Percentiles rank a stretch among this genome's conserved stretches.
These are phyloP conservation scores for Tenualosa ilisha DNA, from an alignment of 2,797 vertebrate species.

Conservation along the genomic window DNA sequence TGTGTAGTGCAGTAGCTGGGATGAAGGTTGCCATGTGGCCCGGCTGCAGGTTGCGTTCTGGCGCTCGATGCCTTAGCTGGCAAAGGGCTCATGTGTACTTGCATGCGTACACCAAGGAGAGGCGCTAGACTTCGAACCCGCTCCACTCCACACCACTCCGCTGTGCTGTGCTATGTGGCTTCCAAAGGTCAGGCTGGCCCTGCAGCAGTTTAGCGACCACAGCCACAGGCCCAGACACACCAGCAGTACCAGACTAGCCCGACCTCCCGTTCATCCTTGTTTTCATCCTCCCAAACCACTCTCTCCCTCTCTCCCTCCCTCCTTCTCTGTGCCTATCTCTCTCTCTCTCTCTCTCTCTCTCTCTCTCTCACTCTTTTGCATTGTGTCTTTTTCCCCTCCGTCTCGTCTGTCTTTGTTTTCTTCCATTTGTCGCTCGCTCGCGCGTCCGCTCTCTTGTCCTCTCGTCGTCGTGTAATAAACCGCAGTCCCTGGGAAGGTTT, in stretches of 20 bases:
- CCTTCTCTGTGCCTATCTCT: background rate
- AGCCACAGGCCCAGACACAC: background rate
- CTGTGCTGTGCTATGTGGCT: background rate
- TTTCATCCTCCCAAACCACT: constrained; percentile 39
- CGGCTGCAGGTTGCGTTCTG: background rate
- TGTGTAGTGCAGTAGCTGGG: background rate
- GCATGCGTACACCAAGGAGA: background rate
- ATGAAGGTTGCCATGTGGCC: background rate
- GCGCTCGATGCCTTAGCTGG: background rate
- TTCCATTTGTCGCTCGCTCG: background rate
- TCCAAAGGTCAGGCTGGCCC: background rate
- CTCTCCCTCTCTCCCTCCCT: background rate
- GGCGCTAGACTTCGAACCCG: background rate
- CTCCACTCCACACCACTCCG: too few species aligned
- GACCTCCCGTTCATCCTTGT: constrained; percentile 25
- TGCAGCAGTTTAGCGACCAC: background rate
- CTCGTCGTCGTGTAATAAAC: constrained; percentile 68
- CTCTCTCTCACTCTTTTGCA: background rate
- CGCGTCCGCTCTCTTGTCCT: constrained; percentile 17
- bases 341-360: constrained; percentile 15
- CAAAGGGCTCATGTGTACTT: background rate
- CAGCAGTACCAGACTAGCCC: background rate
- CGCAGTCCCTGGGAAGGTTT: constrained; percentile 93
- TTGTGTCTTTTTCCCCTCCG: background rate
- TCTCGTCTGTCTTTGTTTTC: background rate